Percentiles rank a stretch among this genome's conserved stretches.
Conservation (phyloP, 2,797 vertebrate species). For the Chelmon rostratus region DNA sequence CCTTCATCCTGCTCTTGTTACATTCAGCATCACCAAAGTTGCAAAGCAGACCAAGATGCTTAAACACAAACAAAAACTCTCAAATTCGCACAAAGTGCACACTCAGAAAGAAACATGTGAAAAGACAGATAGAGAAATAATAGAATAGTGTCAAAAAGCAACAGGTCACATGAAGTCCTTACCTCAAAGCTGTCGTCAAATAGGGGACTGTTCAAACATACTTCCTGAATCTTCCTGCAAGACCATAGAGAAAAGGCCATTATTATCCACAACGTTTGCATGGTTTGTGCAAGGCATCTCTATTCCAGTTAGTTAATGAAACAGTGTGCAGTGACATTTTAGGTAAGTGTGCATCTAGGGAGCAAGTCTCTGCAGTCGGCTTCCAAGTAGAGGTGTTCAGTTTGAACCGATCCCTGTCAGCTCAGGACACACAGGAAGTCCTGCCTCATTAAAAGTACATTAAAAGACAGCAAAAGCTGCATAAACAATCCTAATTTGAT, state of each 20-base stretch:
- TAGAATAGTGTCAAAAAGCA: too few relatives aligned
- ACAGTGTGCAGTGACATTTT: neutral
- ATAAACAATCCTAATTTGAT: neutral
- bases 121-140: too few relatives aligned
- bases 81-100: too few relatives aligned
- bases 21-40: too few relatives aligned
- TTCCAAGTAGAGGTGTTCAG: neutral
- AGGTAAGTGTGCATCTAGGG: neutral
- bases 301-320: neutral
- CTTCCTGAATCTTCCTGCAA: neutral
- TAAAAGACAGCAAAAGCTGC: neutral
- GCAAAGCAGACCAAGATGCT: too few relatives aligned
- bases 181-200: neutral
- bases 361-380: neutral
- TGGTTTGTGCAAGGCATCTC: neutral
- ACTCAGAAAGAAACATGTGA: too few relatives aligned
- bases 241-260: neutral
- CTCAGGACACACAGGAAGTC: neutral
- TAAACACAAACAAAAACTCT: too few relatives aligned
- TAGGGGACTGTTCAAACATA: neutral
- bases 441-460: neutral
- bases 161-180: neutral
- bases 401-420: neutral
- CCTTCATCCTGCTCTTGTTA: too few relatives aligned
- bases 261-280: too few relatives aligned